These are phyloP conservation scores for Callaeas wilsoni DNA, from an alignment of 2,113 vertebrate genomes.

Conservation along the genomic window DNA sequence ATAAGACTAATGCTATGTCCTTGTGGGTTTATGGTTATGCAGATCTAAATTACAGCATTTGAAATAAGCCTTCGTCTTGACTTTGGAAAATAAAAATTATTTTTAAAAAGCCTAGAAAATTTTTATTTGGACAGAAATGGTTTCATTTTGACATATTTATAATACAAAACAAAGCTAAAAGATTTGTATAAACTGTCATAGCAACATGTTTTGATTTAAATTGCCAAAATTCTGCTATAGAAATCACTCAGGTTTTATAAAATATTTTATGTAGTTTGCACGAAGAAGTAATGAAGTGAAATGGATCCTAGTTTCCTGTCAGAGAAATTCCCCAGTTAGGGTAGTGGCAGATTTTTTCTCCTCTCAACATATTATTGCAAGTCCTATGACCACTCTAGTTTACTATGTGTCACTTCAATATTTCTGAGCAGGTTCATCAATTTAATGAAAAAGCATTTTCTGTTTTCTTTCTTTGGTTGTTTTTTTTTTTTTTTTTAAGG, in stretches of 20 bases:
- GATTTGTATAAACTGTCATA: neutral
- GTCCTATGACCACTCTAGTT: neutral
- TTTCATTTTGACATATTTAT: constrained; percentile 9
- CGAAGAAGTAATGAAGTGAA: neutral
- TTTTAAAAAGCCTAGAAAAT: neutral
- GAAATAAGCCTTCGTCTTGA: neutral
- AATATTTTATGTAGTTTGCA: neutral
- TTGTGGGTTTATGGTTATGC: neutral
- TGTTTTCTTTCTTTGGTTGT: neutral
- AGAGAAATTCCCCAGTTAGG: neutral
- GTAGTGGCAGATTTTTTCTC: accelerated
- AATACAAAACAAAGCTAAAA: constrained; percentile 11
- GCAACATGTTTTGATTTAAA: neutral
- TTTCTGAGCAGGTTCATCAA: neutral
- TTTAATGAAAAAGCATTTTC: neutral
- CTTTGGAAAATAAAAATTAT: neutral
- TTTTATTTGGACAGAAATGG: neutral
- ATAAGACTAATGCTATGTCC: neutral
- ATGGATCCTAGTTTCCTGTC: neutral
- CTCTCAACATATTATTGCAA: neutral
- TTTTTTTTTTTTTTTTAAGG: neutral
- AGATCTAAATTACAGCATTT: neutral
- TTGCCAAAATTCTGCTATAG: neutral
- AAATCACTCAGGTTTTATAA: neutral
- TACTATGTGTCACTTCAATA: neutral